Percentiles rank a stretch among this genome's conserved stretches.
These are phyloP conservation scores for Coreius guichenoti DNA, from an alignment of 2,797 vertebrate genomes.

Conservation along the genomic window DNA sequence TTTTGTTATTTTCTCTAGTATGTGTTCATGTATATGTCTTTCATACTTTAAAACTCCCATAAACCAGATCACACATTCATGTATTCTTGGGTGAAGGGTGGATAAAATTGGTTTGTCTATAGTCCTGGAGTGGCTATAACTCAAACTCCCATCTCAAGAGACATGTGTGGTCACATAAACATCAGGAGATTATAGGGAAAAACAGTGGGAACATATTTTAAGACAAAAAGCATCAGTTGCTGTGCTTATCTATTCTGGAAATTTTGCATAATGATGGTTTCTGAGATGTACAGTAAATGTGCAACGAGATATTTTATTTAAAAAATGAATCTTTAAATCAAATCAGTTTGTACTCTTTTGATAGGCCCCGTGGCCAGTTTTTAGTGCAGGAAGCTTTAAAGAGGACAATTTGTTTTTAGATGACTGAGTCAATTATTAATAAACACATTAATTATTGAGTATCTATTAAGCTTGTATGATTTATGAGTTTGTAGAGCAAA, in stretches of 20 bases:
- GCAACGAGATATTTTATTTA: neutral
- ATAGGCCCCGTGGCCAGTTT: neutral
- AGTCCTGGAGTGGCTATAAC: constrained; percentile 5
- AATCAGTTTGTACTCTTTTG: neutral
- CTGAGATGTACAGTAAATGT: neutral
- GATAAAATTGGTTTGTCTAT: constrained; percentile 5
- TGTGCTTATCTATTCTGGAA: neutral
- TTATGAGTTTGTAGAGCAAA: neutral
- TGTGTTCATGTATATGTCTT: neutral
- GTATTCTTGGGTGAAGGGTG: neutral
- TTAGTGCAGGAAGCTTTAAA: constrained; percentile 20
- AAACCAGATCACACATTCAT: constrained; percentile 9
- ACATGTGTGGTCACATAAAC: neutral
- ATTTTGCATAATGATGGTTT: neutral
- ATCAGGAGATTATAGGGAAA: neutral
- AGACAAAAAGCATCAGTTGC: neutral
- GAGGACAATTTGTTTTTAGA: constrained; percentile 38
- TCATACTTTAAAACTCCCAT: neutral
- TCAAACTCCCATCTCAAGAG: neutral
- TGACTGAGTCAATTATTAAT: constrained; percentile 8
- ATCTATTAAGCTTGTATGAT: constrained; percentile 11
- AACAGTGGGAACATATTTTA: neutral
- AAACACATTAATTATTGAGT: neutral
- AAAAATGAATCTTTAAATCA: neutral
- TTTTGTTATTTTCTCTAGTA: neutral